Evolutionary conservation across 2,797 vertebrate species (phyloP).

Genomic region (Phrynocephalus forsythii): DNA sequence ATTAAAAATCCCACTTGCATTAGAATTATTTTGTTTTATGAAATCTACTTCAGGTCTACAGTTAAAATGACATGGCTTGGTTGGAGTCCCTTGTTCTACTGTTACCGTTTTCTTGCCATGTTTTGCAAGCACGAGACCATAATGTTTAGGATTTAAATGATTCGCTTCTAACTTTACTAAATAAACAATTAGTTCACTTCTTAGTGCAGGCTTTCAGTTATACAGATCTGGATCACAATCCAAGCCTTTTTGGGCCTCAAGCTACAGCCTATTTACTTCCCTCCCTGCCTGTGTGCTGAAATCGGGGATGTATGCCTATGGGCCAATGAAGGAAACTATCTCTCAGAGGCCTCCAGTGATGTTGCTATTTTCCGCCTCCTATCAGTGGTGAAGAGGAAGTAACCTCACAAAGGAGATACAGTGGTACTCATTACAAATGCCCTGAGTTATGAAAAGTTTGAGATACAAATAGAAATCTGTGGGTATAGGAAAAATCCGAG

Average conservation of each 20-base stretch:
- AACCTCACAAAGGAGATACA: not conserved
- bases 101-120: constrained; percentile 42
- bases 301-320: not conserved
- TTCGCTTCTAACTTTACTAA: constrained; percentile 21
- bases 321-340: not conserved
- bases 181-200: constrained; percentile 34
- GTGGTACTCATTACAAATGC: too few species aligned
- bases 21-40: constrained; percentile 11
- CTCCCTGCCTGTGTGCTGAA: not conserved
- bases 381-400: not conserved
- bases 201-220: constrained; percentile 25
- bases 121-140: constrained; percentile 13
- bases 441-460: too few species aligned
- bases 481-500: too few species aligned
- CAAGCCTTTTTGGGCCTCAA: not conserved
- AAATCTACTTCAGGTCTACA: constrained; percentile 46
- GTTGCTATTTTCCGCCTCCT: not conserved
- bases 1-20: constrained; percentile 18
- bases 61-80: constrained; percentile 71
- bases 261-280: not conserved
- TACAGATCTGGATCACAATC: constrained; percentile 26
- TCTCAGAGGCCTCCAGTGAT: not conserved
- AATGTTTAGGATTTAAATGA: not conserved
- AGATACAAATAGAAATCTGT: too few species aligned
- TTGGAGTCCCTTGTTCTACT: constrained; percentile 74